phyloP scores from a whole-genome alignment of 2,797 vertebrate species.

The Sparidentex hasta region DNA sequence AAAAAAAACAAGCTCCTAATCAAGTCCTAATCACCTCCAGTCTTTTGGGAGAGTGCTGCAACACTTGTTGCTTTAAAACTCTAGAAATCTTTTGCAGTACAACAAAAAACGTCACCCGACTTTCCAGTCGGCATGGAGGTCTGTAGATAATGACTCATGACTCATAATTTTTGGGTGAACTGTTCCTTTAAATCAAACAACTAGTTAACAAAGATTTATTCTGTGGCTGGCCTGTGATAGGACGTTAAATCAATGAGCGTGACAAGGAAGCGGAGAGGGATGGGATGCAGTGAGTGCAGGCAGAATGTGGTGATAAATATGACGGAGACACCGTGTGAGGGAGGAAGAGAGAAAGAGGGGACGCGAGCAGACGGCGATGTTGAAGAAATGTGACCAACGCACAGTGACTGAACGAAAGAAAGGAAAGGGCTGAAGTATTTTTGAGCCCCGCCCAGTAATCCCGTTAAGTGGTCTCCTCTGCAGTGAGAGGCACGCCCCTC shows the following conservation, averaged over 20 bases:
- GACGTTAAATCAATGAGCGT: constrained; percentile 13
- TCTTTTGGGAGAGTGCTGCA: too few species aligned
- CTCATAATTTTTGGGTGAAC: too few species aligned
- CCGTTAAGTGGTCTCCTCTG: constrained; percentile 82
- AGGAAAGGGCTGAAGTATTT: constrained; percentile 48
- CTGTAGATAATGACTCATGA: too few species aligned
- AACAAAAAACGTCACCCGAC: too few species aligned
- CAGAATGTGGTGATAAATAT: constrained; percentile 33
- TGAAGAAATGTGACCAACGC: constrained; percentile 36
- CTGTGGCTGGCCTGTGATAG: neutral
- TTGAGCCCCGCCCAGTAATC: constrained; percentile 80
- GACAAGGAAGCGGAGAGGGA: constrained; percentile 23
- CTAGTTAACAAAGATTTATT: constrained; percentile 13
- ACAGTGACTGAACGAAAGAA: constrained; percentile 36
- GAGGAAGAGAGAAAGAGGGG: constrained; percentile 1
- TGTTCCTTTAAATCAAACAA: neutral
- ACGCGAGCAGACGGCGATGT: constrained; percentile 19
- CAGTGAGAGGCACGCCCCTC: constrained; percentile 70
- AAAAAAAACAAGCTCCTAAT: too few species aligned
- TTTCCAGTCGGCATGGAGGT: too few species aligned
- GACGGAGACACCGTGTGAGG: constrained; percentile 5
- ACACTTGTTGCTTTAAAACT: too few species aligned
- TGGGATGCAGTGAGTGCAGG: constrained; percentile 8
- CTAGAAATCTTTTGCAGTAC: too few species aligned
- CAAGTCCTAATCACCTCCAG: too few species aligned